These are phyloP conservation scores for Macaca nemestrina DNA, from an alignment of 2,113 vertebrate species.

Conservation along the genomic window DNA sequence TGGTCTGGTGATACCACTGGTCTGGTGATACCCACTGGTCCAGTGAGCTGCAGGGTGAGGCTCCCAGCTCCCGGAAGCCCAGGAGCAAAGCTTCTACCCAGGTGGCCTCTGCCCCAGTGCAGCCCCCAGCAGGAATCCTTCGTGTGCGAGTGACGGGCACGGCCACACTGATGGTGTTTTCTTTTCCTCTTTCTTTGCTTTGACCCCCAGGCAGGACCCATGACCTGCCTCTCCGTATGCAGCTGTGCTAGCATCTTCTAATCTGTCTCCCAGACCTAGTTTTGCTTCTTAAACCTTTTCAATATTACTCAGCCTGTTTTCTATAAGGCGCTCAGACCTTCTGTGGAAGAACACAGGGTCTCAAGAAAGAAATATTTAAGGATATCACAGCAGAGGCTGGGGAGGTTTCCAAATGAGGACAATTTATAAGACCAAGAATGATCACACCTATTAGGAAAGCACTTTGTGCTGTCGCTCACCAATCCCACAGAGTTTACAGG, in stretches of 20 bases:
- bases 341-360: background rate
- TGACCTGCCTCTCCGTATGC: fast-evolving
- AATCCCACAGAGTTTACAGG: fast-evolving
- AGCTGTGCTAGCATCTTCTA: no score
- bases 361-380: no score
- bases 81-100: fast-evolving
- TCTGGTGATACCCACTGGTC: background rate
- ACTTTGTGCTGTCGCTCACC: background rate
- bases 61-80: background rate
- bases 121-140: fast-evolving
- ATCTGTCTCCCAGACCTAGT: background rate
- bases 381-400: fast-evolving
- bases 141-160: fast-evolving
- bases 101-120: fast-evolving
- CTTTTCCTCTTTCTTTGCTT: background rate
- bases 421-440: background rate
- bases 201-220: background rate
- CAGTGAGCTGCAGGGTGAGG: background rate
- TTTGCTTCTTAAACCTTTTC: background rate
- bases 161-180: fast-evolving
- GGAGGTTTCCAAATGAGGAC: background rate
- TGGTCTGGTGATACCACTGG: fast-evolving
- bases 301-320: fast-evolving
- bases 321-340: background rate
- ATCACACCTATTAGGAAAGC: no score